Evolutionary conservation across 2,888 invertebrate genomes (phyloP).

Genomic region (Heteropelma amictum): DNA sequence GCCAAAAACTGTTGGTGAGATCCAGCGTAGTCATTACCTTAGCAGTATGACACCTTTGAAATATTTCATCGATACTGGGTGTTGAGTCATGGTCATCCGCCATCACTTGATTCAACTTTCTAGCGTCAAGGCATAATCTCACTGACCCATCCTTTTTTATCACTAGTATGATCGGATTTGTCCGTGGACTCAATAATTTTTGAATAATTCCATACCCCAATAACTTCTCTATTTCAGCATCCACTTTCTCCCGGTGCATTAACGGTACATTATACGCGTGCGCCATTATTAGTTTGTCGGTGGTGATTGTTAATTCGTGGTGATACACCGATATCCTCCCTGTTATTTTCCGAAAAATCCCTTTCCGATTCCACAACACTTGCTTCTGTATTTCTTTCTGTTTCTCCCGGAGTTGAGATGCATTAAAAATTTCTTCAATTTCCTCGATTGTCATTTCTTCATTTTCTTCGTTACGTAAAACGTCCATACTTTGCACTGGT

Average conservation of each 20-base stretch:
- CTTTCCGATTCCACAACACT: neutral
- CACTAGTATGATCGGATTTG: slow-evolving; percentile 3
- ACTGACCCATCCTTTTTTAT: neutral
- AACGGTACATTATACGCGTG: slow-evolving; percentile 12
- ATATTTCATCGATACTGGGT: neutral
- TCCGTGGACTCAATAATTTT: slow-evolving; percentile 1
- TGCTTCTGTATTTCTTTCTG: neutral
- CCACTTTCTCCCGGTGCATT: slow-evolving; percentile 7
- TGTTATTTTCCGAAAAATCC: neutral
- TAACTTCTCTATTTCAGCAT: slow-evolving; percentile 2
- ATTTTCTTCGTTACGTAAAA: neutral
- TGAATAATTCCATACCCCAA: neutral
- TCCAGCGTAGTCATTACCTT: neutral
- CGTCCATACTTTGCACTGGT: neutral
- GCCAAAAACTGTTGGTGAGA: slow-evolving; percentile 20
- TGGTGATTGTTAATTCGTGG: neutral
- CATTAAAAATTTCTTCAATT: neutral
- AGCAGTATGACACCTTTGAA: neutral
- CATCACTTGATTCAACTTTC: too few species aligned
- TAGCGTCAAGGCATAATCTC: neutral
- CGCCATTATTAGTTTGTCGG: neutral
- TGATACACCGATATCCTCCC: neutral
- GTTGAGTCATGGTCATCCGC: neutral
- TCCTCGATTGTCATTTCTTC: neutral
- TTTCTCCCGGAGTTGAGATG: neutral